Evolutionary conservation across 2,113 vertebrate species (phyloP), one percentile per base, ranked within the genome.

Genomic region (Crocuta crocuta): DNA sequence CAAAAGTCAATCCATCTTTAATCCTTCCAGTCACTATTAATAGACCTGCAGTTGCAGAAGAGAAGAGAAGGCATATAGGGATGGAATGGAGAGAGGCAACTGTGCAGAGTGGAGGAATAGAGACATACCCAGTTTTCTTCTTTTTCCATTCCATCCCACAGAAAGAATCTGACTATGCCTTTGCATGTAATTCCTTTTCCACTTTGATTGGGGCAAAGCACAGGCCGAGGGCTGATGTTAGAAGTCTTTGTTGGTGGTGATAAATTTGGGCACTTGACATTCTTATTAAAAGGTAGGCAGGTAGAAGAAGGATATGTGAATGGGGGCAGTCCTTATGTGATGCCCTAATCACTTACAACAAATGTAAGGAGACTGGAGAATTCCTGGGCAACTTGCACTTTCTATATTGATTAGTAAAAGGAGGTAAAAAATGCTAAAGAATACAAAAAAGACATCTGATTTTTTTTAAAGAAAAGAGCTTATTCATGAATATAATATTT

Each of bases 1-100:
- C 24, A 79, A 68, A 76, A 81, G 17, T 71, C 90, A 95, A 65
- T 76, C n/a, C 53, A 43, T 76, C 68, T 92, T 96, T 96, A 91
- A 73, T 89, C 7, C 1, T 82, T 93, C 24, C 1, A 43, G 28
- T 92, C 21, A 83, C 43, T 50, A 61, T 76, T 81, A 70, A 39
- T 89, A 87, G 55, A 65, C 2, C 0, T 24, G 19, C 16, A 45
- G 31, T 80, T 11, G 9, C 53, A 10, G 26, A 17, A 65, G 35
- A 50, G 68, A 50, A 78, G 5, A 24, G n/a, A 74, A 21, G 93
- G 66, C 28, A 28, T 33, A 71, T 4, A 33, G 35, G 74, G 83
- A 80, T 82, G 11, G 31, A 50, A 58, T 31, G 26, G 50, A 9
- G 43, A 11, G 35, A 91, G 19, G 17, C 13, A 76, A 5, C 0